Conservation (phyloP, 2,797 vertebrate species). For the Silurus aristotelis region DNA sequence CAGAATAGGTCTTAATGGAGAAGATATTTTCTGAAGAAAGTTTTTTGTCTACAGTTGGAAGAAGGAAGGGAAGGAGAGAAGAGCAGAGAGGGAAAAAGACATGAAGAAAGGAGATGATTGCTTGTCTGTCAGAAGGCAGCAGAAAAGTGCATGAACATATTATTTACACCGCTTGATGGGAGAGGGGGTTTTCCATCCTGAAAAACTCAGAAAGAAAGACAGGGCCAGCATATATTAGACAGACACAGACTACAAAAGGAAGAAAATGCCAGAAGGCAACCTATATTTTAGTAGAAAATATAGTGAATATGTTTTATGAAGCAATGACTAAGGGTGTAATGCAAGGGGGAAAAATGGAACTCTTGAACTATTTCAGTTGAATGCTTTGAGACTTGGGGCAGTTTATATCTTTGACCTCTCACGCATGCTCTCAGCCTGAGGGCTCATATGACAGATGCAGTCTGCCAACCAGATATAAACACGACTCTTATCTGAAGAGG, state of each 20-base stretch:
- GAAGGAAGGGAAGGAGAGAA: slow-evolving; percentile 7
- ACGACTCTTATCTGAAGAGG: slow-evolving; percentile 42
- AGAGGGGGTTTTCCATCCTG: background rate
- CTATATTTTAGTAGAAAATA: slow-evolving; percentile 23
- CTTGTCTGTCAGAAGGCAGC: slow-evolving; percentile 21
- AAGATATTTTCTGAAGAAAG: slow-evolving; percentile 30
- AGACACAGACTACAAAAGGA: background rate
- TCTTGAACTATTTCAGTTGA: slow-evolving; percentile 39
- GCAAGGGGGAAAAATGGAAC: slow-evolving; percentile 25
- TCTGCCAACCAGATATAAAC: slow-evolving; percentile 51
- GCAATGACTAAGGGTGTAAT: slow-evolving; percentile 16
- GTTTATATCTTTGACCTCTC: slow-evolving; percentile 60
- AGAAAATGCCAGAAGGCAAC: slow-evolving; percentile 17
- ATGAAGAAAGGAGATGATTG: slow-evolving; percentile 15
- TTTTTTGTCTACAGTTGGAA: slow-evolving; percentile 21
- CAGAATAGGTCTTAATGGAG: slow-evolving; percentile 42
- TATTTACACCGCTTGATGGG: slow-evolving; percentile 19
- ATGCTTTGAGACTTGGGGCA: slow-evolving; percentile 54
- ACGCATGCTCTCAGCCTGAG: slow-evolving; percentile 48
- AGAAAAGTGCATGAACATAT: slow-evolving; percentile 27
- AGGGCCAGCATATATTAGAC: slow-evolving; percentile 8
- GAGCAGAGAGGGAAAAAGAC: background rate
- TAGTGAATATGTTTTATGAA: slow-evolving; percentile 18
- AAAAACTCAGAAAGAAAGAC: slow-evolving; percentile 19
- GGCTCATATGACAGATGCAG: slow-evolving; percentile 58